Percentiles rank a stretch among this genome's conserved stretches.
Evolutionary conservation across 2,797 vertebrate species (phyloP).

Genomic region (Melanotaenia boesemani): DNA sequence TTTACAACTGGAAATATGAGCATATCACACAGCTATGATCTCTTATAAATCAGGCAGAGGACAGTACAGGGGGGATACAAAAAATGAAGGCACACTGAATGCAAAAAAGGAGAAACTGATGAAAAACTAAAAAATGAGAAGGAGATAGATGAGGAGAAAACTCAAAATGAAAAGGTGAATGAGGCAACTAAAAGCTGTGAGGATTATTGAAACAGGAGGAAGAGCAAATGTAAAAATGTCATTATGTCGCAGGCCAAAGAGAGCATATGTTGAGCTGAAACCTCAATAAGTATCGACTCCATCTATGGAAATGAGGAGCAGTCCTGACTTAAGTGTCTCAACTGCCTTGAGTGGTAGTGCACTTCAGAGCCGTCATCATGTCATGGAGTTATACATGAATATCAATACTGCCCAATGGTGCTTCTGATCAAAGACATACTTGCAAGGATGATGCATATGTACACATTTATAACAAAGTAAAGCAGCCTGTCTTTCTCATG

Average conservation of each 20-base stretch:
- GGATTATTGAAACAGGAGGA: conserved; percentile 1
- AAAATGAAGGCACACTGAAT: conserved; percentile 1
- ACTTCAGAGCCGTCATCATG: conserved; percentile 17
- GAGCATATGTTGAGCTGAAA: conserved; percentile 4
- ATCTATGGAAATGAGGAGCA: conserved; percentile 25
- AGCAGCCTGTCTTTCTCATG: conserved; percentile 19
- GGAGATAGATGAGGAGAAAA: conserved; percentile 14
- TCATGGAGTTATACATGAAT: conserved; percentile 6
- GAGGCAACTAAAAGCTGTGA: conserved; percentile 17
- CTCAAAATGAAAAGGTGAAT: conserved; percentile 8
- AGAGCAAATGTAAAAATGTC: conserved; percentile 1
- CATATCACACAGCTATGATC: conserved; percentile 30
- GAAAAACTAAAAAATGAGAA: conserved; percentile 43
- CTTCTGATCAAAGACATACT: conserved; percentile 18
- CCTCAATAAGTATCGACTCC: conserved; percentile 9
- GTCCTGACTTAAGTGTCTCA: conserved; percentile 2
- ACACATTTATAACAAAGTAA: conserved; percentile 26
- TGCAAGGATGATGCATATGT: conserved; percentile 19
- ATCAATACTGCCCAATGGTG: conserved; percentile 23
- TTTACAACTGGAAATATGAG: conserved; percentile 56
- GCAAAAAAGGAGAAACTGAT: neutral
- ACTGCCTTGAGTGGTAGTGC: conserved; percentile 16
- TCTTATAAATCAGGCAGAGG: conserved; percentile 56
- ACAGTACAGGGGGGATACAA: neutral
- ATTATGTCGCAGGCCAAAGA: neutral